A percentile compares a stretch with the other conserved stretches of the same genome.
Conservation (phyloP, 2,113 vertebrate genomes). For the Eidolon helvum region DNA sequence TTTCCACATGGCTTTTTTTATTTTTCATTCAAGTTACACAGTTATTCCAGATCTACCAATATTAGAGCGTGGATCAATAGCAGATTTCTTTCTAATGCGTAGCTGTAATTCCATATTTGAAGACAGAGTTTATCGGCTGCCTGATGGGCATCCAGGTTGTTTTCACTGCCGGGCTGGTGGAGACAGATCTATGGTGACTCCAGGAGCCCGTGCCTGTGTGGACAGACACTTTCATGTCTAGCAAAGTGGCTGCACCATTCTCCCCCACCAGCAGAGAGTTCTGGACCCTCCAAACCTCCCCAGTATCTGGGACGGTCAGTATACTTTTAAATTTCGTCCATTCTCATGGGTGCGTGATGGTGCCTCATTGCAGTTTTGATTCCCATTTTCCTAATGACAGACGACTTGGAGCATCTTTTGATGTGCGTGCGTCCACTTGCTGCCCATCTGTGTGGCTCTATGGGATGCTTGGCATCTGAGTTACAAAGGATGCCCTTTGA, state of each 20-base stretch:
- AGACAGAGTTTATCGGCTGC: neutral
- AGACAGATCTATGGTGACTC: too few relatives aligned
- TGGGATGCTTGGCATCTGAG: conserved; percentile 55
- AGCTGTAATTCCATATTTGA: neutral
- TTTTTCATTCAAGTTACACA: neutral
- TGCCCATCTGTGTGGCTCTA: neutral
- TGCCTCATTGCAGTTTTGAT: neutral
- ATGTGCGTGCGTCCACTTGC: fast-evolving
- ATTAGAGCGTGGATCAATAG: neutral
- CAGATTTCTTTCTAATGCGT: neutral
- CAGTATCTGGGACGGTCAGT: neutral
- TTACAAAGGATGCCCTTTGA: conserved; percentile 66
- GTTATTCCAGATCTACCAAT: neutral
- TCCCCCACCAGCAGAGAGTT: neutral
- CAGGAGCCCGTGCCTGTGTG: too few relatives aligned
- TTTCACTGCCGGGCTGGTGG: too few relatives aligned
- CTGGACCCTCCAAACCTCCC: neutral
- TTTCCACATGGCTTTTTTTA: neutral
- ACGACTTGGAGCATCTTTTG: neutral
- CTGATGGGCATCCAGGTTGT: too few relatives aligned
- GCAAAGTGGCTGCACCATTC: fast-evolving
- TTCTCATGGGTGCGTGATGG: neutral
- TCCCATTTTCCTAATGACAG: neutral
- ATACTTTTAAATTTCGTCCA: neutral
- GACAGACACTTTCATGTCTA: too few relatives aligned